A percentile compares a stretch with the other conserved stretches of the same genome.
These are phyloP conservation scores for Sphaerophoria rueppellii DNA, from an alignment of 2,888 invertebrate species.

Conservation along the genomic window DNA sequence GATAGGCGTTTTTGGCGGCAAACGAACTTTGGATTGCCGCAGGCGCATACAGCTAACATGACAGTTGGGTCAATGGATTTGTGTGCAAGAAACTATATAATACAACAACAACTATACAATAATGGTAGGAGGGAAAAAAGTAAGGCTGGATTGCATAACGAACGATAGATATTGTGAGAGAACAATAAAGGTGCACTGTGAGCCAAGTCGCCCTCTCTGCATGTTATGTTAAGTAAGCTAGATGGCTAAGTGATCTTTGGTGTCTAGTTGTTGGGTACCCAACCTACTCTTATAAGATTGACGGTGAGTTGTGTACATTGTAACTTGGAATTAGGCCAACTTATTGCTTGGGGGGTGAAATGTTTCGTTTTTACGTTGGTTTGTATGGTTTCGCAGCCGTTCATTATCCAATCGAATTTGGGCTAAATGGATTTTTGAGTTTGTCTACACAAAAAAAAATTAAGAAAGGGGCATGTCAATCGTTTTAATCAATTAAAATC, in stretches of 20 bases:
- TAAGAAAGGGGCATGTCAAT: no score
- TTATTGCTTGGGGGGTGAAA: constrained; percentile 50
- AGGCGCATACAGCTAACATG: neutral
- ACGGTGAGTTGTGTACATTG: constrained; percentile 16
- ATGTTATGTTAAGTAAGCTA: constrained; percentile 8
- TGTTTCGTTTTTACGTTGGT: constrained; percentile 6
- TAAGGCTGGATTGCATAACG: constrained; percentile 52
- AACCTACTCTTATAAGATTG: neutral
- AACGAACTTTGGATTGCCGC: neutral
- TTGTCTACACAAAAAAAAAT: no score
- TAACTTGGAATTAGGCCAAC: constrained; percentile 51
- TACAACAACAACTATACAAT: no score
- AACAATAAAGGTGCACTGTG: no score
- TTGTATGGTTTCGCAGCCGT: neutral
- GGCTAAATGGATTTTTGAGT: neutral
- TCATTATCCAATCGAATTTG: neutral
- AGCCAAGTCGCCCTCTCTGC: no score
- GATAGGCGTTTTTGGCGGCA: constrained; percentile 20
- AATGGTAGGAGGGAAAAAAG: no score
- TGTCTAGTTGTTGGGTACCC: neutral
- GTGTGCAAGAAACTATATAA: constrained; percentile 43
- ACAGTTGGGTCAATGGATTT: constrained; percentile 65
- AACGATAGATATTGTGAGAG: no score
- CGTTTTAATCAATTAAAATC: no score
- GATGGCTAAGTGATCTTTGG: neutral